Percentiles rank a stretch among this genome's conserved stretches.
Evolutionary conservation across 2,113 vertebrate genomes (phyloP).

Genomic region (Pitta sordida): DNA sequence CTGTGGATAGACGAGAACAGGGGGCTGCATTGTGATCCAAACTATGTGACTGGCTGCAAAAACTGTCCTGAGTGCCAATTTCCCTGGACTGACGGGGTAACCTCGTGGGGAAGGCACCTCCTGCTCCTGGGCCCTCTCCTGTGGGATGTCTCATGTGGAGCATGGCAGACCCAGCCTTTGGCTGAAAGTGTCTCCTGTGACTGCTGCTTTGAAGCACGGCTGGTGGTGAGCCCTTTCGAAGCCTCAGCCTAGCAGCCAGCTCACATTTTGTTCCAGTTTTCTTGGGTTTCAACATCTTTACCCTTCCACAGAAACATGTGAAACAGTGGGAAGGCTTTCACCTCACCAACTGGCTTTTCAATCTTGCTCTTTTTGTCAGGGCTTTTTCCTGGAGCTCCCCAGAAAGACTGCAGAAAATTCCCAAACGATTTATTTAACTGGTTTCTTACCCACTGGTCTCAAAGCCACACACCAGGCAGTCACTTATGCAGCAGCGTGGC

Average conservation of each 20-base stretch:
- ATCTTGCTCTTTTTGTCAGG: neutral
- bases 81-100: neutral
- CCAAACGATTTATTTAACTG: neutral
- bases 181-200: neutral
- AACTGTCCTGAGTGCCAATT: neutral
- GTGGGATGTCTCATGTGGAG: rapidly evolving
- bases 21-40: neutral
- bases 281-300: neutral
- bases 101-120: rapidly evolving
- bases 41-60: neutral
- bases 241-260: neutral
- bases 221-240: neutral
- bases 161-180: neutral
- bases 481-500: neutral
- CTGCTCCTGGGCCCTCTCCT: neutral
- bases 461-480: neutral
- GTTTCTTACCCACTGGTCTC: neutral
- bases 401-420: neutral
- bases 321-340: neutral
- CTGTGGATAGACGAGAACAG: neutral
- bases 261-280: neutral
- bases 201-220: neutral
- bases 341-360: neutral
- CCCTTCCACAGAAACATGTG: neutral
- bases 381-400: neutral